Evolutionary conservation across 2,113 vertebrate genomes (phyloP).

Genomic region (Muscicapa adusta): DNA sequence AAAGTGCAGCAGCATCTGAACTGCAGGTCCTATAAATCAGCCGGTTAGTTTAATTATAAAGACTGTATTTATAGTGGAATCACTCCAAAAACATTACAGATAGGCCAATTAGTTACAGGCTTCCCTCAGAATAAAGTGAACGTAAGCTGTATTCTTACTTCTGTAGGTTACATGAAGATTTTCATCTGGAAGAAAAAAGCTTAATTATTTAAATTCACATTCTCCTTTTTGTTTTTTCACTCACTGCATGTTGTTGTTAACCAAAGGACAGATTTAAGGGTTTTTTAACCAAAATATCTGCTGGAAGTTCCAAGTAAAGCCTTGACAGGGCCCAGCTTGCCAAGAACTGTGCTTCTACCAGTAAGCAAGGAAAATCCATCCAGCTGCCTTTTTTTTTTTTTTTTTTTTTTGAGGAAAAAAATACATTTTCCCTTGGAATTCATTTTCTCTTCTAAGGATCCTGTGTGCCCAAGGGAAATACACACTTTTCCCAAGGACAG

Average conservation of each 20-base stretch:
- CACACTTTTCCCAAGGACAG: slow-evolving; percentile 28
- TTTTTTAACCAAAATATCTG: slow-evolving; percentile 27
- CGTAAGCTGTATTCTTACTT: not conserved
- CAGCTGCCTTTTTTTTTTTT: not conserved
- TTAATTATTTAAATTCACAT: not conserved
- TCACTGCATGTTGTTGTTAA: not conserved
- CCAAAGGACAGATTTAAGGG: slow-evolving; percentile 37
- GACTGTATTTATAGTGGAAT: slow-evolving; percentile 37
- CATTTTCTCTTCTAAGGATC: not conserved
- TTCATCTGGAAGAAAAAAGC: slow-evolving; percentile 15
- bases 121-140: not conserved
- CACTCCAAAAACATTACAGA: slow-evolving; percentile 36
- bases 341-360: slow-evolving; percentile 40
- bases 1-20: not conserved
- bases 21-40: slow-evolving; percentile 15
- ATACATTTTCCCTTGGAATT: not conserved
- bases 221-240: not conserved
- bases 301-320: slow-evolving; percentile 41
- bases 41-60: slow-evolving; percentile 39
- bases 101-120: slow-evolving; percentile 20
- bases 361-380: slow-evolving; percentile 41
- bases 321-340: slow-evolving; percentile 47
- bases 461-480: slow-evolving; percentile 36
- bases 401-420: not conserved
- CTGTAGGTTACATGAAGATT: not conserved